Percentiles rank a stretch among this genome's conserved stretches.
phyloP scores from a whole-genome alignment of 2,888 invertebrate species.

The Girardia tigrina region DNA sequence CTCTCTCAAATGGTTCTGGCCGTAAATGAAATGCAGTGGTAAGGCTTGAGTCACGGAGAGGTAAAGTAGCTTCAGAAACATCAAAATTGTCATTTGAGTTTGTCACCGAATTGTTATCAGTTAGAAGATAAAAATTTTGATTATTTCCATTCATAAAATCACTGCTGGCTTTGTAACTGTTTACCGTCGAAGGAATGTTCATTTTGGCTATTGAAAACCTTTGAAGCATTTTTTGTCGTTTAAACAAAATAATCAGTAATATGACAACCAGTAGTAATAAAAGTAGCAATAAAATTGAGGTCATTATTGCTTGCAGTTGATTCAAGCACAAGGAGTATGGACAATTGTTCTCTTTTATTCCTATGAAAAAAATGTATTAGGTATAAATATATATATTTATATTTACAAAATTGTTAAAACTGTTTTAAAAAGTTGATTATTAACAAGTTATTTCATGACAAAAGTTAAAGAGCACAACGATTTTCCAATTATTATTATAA shows the following conservation, averaged over 20 bases:
- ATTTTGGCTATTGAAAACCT: not conserved
- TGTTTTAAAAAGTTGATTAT: no score
- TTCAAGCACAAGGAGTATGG: not conserved
- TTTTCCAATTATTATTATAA: no score
- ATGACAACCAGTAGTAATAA: not conserved
- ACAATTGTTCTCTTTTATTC: not conserved
- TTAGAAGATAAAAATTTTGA: not conserved
- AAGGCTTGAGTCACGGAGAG: not conserved
- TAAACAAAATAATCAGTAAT: not conserved
- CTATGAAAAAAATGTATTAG: no score
- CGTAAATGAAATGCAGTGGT: not conserved
- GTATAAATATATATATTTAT: no score
- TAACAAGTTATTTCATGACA: no score
- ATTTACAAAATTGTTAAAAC: no score
- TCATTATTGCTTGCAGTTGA: conserved; percentile 8
- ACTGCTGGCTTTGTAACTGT: conserved; percentile 15
- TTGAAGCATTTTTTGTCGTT: not conserved
- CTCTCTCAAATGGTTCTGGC: not conserved
- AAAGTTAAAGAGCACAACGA: no score
- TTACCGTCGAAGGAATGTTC: not conserved
- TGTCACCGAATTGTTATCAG: not conserved
- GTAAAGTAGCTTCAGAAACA: not conserved
- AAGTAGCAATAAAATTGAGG: conserved; percentile 12
- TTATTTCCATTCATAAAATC: conserved; percentile 16
- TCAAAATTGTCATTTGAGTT: not conserved